Percentiles rank a stretch among this genome's conserved stretches.
Conservation (phyloP, 92 coral and sea anemone genomes). For the Montipora capitata region DNA sequence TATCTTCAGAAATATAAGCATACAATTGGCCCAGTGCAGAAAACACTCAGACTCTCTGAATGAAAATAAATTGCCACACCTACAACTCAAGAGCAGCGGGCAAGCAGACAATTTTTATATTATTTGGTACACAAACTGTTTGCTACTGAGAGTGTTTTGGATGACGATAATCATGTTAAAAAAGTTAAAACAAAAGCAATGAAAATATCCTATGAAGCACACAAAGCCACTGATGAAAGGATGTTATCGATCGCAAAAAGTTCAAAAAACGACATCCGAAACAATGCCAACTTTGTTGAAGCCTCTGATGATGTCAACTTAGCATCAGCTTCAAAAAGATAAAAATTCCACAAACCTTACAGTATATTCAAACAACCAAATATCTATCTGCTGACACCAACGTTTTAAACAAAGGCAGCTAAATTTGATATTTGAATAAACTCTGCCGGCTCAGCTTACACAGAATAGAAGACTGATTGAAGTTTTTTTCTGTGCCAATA, state of each 20-base stretch:
- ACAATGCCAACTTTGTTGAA: neutral
- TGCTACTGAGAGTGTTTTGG: neutral
- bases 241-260: no score
- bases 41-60: no score
- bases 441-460: no score
- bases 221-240: neutral
- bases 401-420: neutral
- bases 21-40: neutral
- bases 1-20: neutral
- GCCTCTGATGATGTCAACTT: slow-evolving; percentile 23
- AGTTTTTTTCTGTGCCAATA: no score
- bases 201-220: neutral
- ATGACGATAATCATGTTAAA: neutral
- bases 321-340: slow-evolving; percentile 7
- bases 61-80: no score
- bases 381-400: neutral
- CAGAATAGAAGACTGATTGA: neutral
- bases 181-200: no score
- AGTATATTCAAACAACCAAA: neutral
- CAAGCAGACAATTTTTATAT: neutral
- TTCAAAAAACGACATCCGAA: neutral
- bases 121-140: neutral
- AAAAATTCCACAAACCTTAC: neutral
- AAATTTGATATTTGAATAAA: neutral
- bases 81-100: no score